Evolutionary conservation across 2,797 vertebrate species (phyloP), one percentile per base, ranked within the genome.

Genomic region (Hippocampus kuda): DNA sequence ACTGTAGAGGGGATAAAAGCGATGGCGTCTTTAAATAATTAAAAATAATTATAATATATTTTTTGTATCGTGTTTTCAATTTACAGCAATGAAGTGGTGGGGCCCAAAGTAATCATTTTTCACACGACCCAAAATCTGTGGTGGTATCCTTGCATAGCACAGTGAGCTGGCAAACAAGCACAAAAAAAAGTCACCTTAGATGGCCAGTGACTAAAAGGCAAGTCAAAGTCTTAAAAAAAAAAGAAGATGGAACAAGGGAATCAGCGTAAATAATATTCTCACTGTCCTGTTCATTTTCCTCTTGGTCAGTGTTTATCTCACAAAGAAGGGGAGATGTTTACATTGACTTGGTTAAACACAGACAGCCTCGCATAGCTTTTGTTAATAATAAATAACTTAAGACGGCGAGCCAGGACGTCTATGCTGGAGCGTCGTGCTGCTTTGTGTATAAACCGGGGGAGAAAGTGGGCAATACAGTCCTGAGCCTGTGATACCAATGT

Each of bases 361-460:
- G 81, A 70, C 71, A 68, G 71, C 63, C 78, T 77, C 71, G 73
- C 38, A 70, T 78, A 72, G 80, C 79, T 83, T 88, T 84, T 81
- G 78, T 88, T 88, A 83, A 89, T 88, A 83, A 89, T 88, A 88
- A 85, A 89, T 86, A 86, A 85, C 79, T 72, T 67, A 87, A 89
- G 34, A 88, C 84, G 86, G 73, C 13, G 74, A 49, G 66, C 44
- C 69, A 11, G 79, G 68, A 74, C 74, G 41, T 76, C 75, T 68
- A 73, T 30, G 70, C 77, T 34, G 60, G 71, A 75, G 80, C 67
- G 59, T 71, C 60, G 57, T 34, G 68, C 71, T 70, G 73, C 70
- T 69, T 72, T 70, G 69, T 54, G 66, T 72, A 62, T 74, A 22
- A 48, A 11, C 69, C 56, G 24, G 49, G 64, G 24, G 57, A 38